Percentiles rank a stretch among this genome's conserved stretches.
Conservation (phyloP, 2,113 vertebrate genomes). For the Proteles cristata region DNA sequence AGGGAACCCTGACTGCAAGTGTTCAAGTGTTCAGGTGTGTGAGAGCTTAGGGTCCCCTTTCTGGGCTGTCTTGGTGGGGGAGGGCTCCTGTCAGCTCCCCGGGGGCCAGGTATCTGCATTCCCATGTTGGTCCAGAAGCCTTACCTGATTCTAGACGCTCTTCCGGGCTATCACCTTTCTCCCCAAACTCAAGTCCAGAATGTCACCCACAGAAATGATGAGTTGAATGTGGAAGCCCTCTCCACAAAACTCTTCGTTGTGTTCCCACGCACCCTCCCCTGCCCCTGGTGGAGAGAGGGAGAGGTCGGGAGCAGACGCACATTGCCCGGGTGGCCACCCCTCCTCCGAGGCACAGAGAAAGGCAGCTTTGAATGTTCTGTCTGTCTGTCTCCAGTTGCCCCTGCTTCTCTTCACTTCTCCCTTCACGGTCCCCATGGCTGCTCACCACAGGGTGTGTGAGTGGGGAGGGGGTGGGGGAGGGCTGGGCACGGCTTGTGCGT, state of each 20-base stretch:
- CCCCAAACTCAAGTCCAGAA: not conserved
- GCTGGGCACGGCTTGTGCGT: constrained; percentile 12
- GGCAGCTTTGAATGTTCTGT: not conserved
- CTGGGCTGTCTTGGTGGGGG: not conserved
- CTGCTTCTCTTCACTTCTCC: not conserved
- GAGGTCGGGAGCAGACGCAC: not conserved
- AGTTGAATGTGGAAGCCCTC: not conserved
- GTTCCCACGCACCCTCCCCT: not conserved
- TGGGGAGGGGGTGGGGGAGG: not conserved
- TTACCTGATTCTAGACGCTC: not conserved
- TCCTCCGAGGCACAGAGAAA: not conserved
- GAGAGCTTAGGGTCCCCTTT: not conserved
- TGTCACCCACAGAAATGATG: not conserved
- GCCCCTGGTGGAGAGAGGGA: not conserved
- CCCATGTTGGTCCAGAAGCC: not conserved
- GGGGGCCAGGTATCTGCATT: not conserved
- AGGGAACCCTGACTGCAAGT: not conserved
- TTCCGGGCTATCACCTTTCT: not conserved
- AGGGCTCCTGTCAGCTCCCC: not conserved
- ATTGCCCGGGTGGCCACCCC: not conserved
- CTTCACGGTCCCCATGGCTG: not conserved
- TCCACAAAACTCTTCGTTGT: not conserved
- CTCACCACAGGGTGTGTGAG: not conserved
- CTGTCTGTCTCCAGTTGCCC: not conserved
- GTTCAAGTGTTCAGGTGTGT: not conserved